Evolutionary conservation across 2,797 vertebrate species (phyloP).

Genomic region (Erethizon dorsatum): DNA sequence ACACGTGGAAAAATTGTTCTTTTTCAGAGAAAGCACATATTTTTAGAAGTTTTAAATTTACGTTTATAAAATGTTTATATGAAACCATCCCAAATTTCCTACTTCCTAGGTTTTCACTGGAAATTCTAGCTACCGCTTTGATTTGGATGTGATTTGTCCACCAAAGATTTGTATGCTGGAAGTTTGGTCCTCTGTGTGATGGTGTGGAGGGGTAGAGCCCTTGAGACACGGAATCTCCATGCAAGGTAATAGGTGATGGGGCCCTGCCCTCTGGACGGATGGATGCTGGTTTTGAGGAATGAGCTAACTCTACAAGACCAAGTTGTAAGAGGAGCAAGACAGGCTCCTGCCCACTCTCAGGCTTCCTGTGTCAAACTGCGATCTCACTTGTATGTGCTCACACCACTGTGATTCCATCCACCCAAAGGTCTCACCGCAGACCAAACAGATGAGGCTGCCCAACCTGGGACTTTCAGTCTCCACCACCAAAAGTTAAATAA

Average conservation of each 20-base stretch:
- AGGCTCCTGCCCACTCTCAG: neutral
- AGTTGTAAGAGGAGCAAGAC: neutral
- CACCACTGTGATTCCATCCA: neutral
- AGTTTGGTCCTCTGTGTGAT: neutral
- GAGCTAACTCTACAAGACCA: neutral
- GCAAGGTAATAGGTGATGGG: neutral
- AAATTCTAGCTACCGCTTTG: neutral
- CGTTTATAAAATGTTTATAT: neutral
- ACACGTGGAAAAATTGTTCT: neutral
- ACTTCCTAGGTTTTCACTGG: neutral
- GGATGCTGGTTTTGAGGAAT: neutral
- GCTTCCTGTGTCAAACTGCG: neutral
- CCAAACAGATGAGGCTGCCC: neutral
- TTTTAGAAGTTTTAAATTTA: neutral
- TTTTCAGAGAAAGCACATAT: neutral
- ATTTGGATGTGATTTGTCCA: neutral
- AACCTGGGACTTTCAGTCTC: neutral
- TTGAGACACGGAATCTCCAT: neutral
- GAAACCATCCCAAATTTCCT: neutral
- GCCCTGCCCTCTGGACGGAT: too few relatives aligned
- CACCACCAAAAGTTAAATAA: neutral
- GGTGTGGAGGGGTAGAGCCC: neutral
- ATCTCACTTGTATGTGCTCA: neutral
- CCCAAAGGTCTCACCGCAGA: neutral
- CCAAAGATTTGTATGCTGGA: neutral